These are phyloP conservation scores for Rhinolophus sinicus DNA, from an alignment of 2,113 vertebrate species.

Conservation along the genomic window DNA sequence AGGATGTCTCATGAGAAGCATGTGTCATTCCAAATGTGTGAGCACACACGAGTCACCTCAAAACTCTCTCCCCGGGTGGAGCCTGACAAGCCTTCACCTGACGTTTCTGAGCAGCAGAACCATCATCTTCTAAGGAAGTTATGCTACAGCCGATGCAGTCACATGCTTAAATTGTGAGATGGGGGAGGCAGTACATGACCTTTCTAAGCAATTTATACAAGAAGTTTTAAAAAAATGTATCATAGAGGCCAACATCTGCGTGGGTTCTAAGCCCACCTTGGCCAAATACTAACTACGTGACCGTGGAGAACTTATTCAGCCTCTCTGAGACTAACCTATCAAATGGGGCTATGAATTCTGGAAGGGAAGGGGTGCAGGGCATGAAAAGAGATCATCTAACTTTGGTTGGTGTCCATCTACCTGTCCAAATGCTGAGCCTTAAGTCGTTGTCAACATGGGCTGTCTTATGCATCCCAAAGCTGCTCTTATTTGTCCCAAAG, in stretches of 20 bases:
- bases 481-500: not conserved
- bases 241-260: not conserved
- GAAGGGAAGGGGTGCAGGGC: not conserved
- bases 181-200: accelerated
- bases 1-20: slow-evolving; percentile 69
- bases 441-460: not conserved
- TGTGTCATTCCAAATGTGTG: slow-evolving; percentile 66
- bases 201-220: not conserved
- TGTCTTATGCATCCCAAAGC: not conserved
- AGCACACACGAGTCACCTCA: not conserved
- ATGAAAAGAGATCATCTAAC: not conserved
- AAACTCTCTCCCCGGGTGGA: not conserved
- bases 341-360: not conserved
- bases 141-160: not conserved
- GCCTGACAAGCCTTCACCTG: not conserved
- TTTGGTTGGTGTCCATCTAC: not conserved
- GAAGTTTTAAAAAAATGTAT: not conserved
- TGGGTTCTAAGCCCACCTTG: not conserved
- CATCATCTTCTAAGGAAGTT: not conserved
- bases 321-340: not conserved
- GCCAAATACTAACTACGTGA: not conserved
- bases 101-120: not conserved
- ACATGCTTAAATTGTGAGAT: not conserved
- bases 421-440: not conserved
- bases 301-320: not conserved